Base-by-base conservation (phyloP, 2,888 invertebrate species). In the Cryptocephalus moraei region DNA sequence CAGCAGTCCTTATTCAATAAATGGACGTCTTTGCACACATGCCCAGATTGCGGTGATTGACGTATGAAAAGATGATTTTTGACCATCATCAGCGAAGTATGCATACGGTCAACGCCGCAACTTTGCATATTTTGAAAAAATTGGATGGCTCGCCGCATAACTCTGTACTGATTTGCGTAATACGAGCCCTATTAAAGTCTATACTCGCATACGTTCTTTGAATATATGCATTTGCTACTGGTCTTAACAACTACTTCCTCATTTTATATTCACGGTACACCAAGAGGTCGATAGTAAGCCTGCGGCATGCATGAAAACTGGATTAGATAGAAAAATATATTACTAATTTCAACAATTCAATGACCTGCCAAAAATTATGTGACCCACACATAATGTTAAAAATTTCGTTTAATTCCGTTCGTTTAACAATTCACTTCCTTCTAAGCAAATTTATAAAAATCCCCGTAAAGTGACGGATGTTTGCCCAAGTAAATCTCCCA, bases 391-490 rank as follows among this genome's bases (percentile, higher is more conserved):
- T n/a, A n/a, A n/a, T n/a, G n/a, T n/a, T n/a, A n/a, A n/a, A n/a
- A n/a, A n/a, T n/a, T n/a, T n/a, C n/a, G n/a, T n/a, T n/a, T n/a
- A n/a, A n/a, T n/a, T 22, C 22, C 22, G 22, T 48, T 50, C 50
- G 46, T 39, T 39, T 46, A 41, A 45, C 49, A 49, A 51, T 55
- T 55, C 22, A 22, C 22, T 22, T 22, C 22, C 22, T 22, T 22
- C 22, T 22, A 22, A 22, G 22, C 22, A 22, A 22, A 22, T 22
- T 22, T 22, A 55, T 49, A 48, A 45, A 49, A 52, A 56, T 54
- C 52, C 50, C 54, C 53, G 52, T 57, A 51, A 50, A 56, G 51
- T 56, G 52, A 51, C 56, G 56, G 56, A 58, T 58, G 55, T 56
- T 54, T 49, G 50, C 49, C 46, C 55, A 52, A 52, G 51, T 50